Evolutionary conservation across 2,888 invertebrate species (phyloP).

Genomic region (Nemurella pictetii): DNA sequence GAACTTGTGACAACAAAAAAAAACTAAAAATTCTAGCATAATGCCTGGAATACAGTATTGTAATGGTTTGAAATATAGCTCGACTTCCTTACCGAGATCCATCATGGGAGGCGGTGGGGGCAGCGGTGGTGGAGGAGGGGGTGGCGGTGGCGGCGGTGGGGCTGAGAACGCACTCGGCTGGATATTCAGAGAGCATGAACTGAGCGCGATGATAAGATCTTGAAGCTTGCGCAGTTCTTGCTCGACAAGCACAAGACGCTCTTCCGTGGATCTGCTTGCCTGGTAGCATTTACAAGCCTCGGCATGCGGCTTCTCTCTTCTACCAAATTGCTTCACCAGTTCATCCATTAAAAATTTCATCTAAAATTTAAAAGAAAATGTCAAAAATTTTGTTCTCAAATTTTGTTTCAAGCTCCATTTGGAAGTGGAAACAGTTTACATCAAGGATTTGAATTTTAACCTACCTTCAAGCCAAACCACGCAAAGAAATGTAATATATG

Average conservation of each 20-base stretch:
- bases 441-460: background rate
- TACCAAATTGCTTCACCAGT: too few species aligned
- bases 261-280: background rate
- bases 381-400: too few species aligned
- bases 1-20: too few species aligned
- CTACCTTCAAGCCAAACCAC: background rate
- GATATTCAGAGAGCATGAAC: too few species aligned
- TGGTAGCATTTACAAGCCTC: background rate
- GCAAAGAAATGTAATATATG: background rate
- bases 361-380: background rate
- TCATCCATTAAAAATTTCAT: too few species aligned
- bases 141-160: conserved; percentile 39
- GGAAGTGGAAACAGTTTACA: too few species aligned
- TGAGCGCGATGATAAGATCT: conserved; percentile 26
- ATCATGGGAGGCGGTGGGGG: conserved; percentile 29
- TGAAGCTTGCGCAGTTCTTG: conserved; percentile 19
- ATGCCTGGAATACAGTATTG: background rate
- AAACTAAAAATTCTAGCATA: background rate
- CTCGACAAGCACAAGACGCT: conserved; percentile 25
- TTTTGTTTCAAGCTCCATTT: too few species aligned
- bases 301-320: background rate
- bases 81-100: conserved; percentile 15
- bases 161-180: conserved; percentile 42
- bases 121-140: conserved; percentile 41
- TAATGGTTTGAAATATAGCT: too few species aligned